Evolutionary conservation across 2,113 vertebrate species (phyloP).

Genomic region (Ceyx cyanopectus): DNA sequence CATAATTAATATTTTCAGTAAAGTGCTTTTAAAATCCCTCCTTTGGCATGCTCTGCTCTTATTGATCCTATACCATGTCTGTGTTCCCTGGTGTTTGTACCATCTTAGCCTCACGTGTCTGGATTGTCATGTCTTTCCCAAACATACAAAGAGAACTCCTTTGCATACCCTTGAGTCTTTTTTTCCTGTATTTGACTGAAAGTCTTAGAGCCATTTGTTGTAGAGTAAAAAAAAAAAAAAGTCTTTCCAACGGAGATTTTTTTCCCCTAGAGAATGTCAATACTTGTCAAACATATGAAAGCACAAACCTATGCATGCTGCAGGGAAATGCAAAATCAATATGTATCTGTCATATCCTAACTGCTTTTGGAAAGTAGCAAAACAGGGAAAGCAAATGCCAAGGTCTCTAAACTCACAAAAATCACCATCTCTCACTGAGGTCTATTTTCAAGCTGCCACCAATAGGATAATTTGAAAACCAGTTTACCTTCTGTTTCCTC

Average conservation of each 20-base stretch:
- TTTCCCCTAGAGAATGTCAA: constrained; percentile 12
- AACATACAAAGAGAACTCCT: neutral
- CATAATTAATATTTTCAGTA: constrained; percentile 23
- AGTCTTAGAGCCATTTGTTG: neutral
- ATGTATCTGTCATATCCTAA: neutral
- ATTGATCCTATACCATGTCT: neutral
- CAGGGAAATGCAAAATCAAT: constrained; percentile 22
- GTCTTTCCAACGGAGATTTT: neutral
- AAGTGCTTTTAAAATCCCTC: neutral
- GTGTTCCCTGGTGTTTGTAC: neutral
- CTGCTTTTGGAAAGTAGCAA: neutral
- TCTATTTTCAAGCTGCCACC: neutral
- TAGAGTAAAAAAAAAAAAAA: neutral
- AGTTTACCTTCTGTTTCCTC: neutral
- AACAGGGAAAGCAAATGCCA: neutral
- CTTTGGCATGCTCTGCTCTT: neutral
- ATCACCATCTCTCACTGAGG: neutral
- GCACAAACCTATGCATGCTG: neutral
- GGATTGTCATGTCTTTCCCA: neutral
- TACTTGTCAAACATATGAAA: constrained; percentile 34
- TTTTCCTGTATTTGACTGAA: neutral
- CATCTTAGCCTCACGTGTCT: neutral
- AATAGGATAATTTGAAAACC: neutral
- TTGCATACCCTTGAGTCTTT: neutral
- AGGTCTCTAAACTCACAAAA: neutral